Conservation (phyloP, 2,113 vertebrate genomes). For the Plotosus lineatus region DNA sequence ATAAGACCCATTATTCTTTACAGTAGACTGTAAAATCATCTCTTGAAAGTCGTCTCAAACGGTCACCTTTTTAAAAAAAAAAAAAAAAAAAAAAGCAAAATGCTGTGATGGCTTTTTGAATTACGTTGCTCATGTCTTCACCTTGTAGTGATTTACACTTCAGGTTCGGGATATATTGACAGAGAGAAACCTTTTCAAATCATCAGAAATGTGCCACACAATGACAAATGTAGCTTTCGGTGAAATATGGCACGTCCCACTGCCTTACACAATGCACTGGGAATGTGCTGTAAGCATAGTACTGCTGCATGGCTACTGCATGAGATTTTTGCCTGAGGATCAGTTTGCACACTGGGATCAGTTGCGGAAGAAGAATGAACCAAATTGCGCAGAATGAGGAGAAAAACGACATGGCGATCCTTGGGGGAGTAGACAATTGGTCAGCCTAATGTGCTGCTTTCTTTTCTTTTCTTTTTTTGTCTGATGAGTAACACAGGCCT, state of each 20-base stretch:
- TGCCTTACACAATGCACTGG: constrained; percentile 11
- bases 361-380: constrained; percentile 66
- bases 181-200: constrained; percentile 14
- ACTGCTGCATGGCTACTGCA: constrained; percentile 48
- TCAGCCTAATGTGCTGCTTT: constrained; percentile 65
- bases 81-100: background rate
- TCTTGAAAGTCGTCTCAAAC: constrained; percentile 39
- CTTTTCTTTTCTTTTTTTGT: background rate
- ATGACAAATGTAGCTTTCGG: constrained; percentile 25
- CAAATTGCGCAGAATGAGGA: constrained; percentile 65
- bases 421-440: constrained; percentile 59
- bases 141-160: constrained; percentile 11
- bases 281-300: constrained; percentile 27
- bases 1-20: constrained; percentile 40
- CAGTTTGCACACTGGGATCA: constrained; percentile 65
- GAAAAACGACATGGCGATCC: constrained; percentile 56
- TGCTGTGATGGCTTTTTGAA: background rate
- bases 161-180: background rate
- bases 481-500: constrained; percentile 59
- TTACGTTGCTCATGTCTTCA: background rate
- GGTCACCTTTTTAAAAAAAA: background rate
- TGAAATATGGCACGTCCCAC: constrained; percentile 25
- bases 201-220: background rate
- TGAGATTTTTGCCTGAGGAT: constrained; percentile 50
- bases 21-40: constrained; percentile 39